A percentile compares a stretch with the other conserved stretches of the same genome.
These are phyloP conservation scores for Drosophila austrosaltans DNA, from an alignment of 2,888 invertebrate species.

Conservation along the genomic window DNA sequence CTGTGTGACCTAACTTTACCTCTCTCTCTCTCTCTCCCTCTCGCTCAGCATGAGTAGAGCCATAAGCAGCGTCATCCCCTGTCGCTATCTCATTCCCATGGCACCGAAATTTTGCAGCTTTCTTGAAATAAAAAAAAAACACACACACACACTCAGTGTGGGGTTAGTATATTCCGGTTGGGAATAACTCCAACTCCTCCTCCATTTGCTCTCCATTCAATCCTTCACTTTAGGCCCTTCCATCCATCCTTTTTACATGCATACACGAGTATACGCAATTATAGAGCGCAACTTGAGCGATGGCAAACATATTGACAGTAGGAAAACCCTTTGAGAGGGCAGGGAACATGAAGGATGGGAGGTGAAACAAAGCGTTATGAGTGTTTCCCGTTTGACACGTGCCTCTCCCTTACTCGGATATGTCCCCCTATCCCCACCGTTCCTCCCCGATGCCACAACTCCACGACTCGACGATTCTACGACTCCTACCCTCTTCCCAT, in stretches of 20 bases:
- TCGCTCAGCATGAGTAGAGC: not conserved
- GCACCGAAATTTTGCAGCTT: constrained; percentile 9
- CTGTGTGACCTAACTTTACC: not conserved
- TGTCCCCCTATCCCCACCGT: not conserved
- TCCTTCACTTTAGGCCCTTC: not conserved
- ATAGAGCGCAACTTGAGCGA: constrained; percentile 44
- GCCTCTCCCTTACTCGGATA: constrained; percentile 34
- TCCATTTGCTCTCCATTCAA: not conserved
- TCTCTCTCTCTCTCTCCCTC: no score
- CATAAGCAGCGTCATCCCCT: constrained; percentile 1
- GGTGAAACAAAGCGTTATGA: constrained; percentile 64
- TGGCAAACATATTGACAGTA: constrained; percentile 70
- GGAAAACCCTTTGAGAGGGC: constrained; percentile 40
- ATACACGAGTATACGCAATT: constrained; percentile 39
- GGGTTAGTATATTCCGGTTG: constrained; percentile 4
- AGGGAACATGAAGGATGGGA: no score
- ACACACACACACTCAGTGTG: not conserved
- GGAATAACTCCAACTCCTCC: not conserved
- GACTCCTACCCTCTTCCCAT: not conserved
- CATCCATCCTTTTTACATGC: not conserved
- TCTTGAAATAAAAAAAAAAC: not conserved
- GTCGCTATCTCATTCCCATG: constrained; percentile 4
- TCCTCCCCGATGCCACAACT: not conserved
- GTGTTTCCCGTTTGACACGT: constrained; percentile 73
- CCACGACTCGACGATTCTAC: no score